A percentile compares a stretch with the other conserved stretches of the same genome.
These are phyloP conservation scores for Bursaphelenchus okinawaensis DNA, from an alignment of 2,888 invertebrate species.

Conservation along the genomic window DNA sequence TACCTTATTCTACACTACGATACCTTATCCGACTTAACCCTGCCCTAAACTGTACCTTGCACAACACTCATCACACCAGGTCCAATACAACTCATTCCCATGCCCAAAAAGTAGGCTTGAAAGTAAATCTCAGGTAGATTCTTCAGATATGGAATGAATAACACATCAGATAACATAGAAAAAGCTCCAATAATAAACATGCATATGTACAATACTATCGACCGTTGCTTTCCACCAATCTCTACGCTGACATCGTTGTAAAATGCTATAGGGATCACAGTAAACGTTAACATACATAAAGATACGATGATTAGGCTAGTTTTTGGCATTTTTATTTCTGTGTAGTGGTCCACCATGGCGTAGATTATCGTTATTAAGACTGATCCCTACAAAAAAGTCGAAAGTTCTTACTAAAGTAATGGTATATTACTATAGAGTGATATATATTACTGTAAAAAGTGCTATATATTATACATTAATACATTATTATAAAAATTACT, in stretches of 20 bases:
- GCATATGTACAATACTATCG: not conserved
- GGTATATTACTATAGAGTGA: too few species aligned
- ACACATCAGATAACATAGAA: not conserved
- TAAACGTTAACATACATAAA: not conserved
- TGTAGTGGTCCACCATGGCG: not conserved
- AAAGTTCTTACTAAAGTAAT: too few species aligned
- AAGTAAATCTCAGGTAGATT: constrained; percentile 1
- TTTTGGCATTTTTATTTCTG: not conserved
- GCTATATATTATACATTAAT: too few species aligned
- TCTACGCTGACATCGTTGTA: not conserved
- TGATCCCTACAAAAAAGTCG: too few species aligned
- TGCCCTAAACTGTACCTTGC: constrained; percentile 2
- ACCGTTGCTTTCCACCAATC: not conserved
- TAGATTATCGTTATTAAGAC: not conserved
- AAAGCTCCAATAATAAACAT: constrained; percentile 4
- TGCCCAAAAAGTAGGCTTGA: constrained; percentile 6
- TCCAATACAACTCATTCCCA: not conserved
- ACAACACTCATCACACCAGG: constrained; percentile 1
- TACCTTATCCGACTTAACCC: too few species aligned
- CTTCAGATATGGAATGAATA: constrained; percentile 6
- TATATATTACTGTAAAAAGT: too few species aligned
- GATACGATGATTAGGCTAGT: not conserved
- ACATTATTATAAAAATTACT: too few species aligned
- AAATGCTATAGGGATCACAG: constrained; percentile 1
- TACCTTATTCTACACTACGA: too few species aligned